These are phyloP conservation scores for Epinephelus awoara DNA, from an alignment of 2,797 vertebrate genomes.

Conservation along the genomic window DNA sequence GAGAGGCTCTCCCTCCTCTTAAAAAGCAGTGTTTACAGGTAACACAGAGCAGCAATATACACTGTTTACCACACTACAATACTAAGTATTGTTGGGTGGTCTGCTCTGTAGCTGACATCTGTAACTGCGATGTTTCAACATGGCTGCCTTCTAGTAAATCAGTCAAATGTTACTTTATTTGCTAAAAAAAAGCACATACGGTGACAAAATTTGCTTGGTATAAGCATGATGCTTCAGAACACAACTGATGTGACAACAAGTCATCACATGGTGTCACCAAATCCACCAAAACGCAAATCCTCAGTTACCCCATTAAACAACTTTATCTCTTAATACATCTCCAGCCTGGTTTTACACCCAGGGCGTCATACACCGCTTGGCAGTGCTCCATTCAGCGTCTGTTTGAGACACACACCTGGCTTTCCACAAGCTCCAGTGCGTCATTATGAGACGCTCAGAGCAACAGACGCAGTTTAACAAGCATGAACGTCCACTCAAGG, in stretches of 20 bases:
- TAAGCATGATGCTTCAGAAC: too few species aligned
- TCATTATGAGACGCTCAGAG: too few species aligned
- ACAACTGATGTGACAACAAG: neutral
- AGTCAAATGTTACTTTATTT: neutral
- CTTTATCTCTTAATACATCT: neutral
- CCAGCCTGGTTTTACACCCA: too few species aligned
- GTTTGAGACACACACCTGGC: too few species aligned
- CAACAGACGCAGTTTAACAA: too few species aligned
- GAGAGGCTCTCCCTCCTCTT: constrained; percentile 28
- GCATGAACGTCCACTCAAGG: too few species aligned
- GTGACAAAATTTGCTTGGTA: neutral
- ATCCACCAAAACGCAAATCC: constrained; percentile 4
- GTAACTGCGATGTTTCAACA: constrained; percentile 6
- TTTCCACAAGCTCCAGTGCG: too few species aligned
- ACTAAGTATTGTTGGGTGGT: constrained; percentile 1
- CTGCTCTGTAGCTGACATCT: constrained; percentile 11
- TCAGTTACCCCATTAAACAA: neutral
- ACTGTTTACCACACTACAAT: constrained; percentile 33
- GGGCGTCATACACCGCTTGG: too few species aligned
- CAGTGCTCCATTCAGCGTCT: too few species aligned
- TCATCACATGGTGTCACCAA: neutral
- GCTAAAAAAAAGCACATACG: neutral
- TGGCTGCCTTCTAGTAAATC: neutral
- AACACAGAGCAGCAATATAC: constrained; percentile 30
- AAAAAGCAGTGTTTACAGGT: constrained; percentile 53